Percentiles rank a stretch among this genome's conserved stretches.
phyloP scores from a whole-genome alignment of 2,113 vertebrate species.

The Upupa epops region DNA sequence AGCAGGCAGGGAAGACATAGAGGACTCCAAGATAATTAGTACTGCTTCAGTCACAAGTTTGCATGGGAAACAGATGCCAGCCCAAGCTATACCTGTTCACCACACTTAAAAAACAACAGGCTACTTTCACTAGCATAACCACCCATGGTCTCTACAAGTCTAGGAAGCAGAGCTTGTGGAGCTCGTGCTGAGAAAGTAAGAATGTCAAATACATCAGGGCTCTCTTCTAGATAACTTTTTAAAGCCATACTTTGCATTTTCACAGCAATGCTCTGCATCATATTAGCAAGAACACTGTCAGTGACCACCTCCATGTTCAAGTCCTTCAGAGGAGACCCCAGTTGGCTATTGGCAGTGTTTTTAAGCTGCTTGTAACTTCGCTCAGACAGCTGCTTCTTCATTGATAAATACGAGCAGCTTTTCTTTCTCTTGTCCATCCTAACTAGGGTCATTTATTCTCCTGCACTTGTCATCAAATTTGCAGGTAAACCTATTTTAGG shows the following conservation, averaged over 20 bases:
- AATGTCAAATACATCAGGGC: neutral
- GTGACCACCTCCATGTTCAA: neutral
- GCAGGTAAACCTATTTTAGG: neutral
- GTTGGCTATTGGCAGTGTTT: neutral
- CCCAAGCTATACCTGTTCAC: neutral
- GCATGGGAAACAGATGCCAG: neutral
- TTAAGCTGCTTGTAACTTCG: neutral
- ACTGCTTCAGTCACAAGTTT: neutral
- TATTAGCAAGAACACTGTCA: neutral
- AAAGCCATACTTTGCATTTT: neutral
- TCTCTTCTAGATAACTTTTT: neutral
- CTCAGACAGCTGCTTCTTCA: neutral
- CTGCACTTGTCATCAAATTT: neutral
- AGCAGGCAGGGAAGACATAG: neutral
- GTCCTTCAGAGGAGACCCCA: neutral
- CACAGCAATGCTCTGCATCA: neutral
- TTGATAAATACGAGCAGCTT: neutral
- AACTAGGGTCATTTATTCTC: neutral
- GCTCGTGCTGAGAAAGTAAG: neutral
- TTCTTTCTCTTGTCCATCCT: neutral
- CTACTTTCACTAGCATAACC: neutral
- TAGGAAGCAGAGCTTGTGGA: neutral
- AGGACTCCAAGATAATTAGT: slow-evolving; percentile 2
- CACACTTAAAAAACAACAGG: neutral
- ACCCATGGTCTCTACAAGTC: neutral